phyloP scores from a whole-genome alignment of 2,797 vertebrate genomes.

The Coilia nasus region DNA sequence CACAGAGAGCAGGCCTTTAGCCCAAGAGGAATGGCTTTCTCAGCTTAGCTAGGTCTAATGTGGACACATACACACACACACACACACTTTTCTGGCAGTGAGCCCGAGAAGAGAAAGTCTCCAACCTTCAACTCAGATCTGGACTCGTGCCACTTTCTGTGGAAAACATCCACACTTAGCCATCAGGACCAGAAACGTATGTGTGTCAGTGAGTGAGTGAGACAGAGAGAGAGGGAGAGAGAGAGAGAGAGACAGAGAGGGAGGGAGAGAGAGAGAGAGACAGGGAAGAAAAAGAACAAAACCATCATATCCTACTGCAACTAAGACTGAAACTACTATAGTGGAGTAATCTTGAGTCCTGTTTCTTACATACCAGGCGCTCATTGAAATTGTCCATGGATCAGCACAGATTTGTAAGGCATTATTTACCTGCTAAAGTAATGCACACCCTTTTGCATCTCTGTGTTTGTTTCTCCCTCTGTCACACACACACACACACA shows the following conservation, averaged over 20 bases:
- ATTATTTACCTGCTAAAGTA: not conserved
- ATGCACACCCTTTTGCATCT: not conserved
- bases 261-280: not conserved
- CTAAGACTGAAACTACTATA: no score
- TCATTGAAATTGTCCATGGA: not conserved
- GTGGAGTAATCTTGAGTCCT: no score
- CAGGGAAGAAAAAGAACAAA: not conserved
- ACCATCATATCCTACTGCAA: not conserved
- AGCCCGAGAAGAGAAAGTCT: not conserved
- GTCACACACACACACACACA: not conserved
- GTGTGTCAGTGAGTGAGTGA: not conserved
- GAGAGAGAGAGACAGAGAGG: not conserved
- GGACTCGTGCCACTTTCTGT: slow-evolving; percentile 5
- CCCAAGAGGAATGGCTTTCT: not conserved
- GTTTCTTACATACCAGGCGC: not conserved
- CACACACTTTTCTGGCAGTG: not conserved
- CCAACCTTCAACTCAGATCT: slow-evolving; percentile 7
- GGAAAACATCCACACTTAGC: slow-evolving; percentile 3
- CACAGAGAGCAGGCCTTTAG: slow-evolving; percentile 4
- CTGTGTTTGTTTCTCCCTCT: no score
- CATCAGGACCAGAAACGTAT: not conserved
- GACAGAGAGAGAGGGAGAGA: not conserved
- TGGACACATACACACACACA: slow-evolving; percentile 14
- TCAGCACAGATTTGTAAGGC: not conserved
- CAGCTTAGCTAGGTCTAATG: no score